Evolutionary conservation across 2,797 vertebrate genomes (phyloP).

Genomic region (Chloroceryle amazona): DNA sequence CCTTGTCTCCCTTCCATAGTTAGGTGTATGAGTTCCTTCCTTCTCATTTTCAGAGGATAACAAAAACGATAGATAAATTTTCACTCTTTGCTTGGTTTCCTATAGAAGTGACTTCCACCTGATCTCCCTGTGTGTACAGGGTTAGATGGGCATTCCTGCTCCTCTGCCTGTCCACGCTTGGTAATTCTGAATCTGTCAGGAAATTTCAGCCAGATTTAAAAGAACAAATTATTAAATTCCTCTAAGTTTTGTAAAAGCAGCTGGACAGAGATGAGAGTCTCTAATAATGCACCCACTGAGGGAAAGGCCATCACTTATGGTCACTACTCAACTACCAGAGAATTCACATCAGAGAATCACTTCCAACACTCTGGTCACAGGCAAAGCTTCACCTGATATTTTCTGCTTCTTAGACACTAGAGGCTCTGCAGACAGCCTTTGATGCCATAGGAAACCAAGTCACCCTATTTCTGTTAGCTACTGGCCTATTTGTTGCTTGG

Average conservation of each 20-base stretch:
- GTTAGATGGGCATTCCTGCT: background rate
- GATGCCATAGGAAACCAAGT: background rate
- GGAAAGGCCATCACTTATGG: background rate
- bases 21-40: background rate
- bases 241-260: background rate
- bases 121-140: accelerated
- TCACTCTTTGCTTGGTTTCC: background rate
- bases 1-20: background rate
- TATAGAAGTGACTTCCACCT: background rate
- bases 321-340: background rate
- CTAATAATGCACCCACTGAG: background rate
- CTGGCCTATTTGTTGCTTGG: background rate
- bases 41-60: background rate
- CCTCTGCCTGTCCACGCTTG: background rate
- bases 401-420: background rate
- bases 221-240: background rate
- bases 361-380: background rate
- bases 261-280: background rate
- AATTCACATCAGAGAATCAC: background rate
- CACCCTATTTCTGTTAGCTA: background rate
- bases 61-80: background rate
- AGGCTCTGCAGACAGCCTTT: background rate
- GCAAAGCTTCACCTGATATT: background rate
- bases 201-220: background rate
- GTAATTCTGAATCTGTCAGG: background rate